Evolutionary conservation across 2,113 vertebrate species (phyloP).

Genomic region (Myodes glareolus): DNA sequence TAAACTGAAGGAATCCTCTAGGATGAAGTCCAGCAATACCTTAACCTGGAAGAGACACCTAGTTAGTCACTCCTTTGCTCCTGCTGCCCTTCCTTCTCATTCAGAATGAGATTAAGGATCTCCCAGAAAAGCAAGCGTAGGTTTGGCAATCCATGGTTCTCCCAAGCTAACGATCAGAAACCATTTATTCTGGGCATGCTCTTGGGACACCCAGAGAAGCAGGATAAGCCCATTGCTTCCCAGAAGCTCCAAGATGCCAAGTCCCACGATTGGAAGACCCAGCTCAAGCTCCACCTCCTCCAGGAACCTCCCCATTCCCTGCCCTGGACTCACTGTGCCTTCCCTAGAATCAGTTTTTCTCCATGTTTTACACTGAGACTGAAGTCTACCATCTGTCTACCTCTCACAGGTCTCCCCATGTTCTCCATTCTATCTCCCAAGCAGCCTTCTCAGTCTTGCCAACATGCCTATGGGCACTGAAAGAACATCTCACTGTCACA

Average conservation of each 20-base stretch:
- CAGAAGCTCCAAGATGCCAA: not conserved
- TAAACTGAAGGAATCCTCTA: no score
- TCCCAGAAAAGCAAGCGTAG: no score
- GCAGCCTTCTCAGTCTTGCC: not conserved
- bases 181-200: not conserved
- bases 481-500: not conserved
- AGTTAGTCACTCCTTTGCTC: no score
- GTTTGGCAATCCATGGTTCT: not conserved
- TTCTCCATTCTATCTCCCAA: not conserved
- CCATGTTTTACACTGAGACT: not conserved
- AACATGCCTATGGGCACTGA: not conserved
- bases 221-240: not conserved
- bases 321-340: not conserved
- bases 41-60: not conserved
- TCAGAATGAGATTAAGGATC: not conserved
- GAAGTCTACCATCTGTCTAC: not conserved
- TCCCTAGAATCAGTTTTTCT: not conserved
- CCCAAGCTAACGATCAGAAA: not conserved
- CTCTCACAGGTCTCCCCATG: not conserved
- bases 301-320: not conserved
- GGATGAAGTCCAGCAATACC: not conserved
- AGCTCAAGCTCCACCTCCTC: not conserved
- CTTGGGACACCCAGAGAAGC: not conserved
- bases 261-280: not conserved
- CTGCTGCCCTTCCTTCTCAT: no score